Base-by-base conservation (phyloP, 2,113 vertebrate species). In the Silurus asotus region DNA sequence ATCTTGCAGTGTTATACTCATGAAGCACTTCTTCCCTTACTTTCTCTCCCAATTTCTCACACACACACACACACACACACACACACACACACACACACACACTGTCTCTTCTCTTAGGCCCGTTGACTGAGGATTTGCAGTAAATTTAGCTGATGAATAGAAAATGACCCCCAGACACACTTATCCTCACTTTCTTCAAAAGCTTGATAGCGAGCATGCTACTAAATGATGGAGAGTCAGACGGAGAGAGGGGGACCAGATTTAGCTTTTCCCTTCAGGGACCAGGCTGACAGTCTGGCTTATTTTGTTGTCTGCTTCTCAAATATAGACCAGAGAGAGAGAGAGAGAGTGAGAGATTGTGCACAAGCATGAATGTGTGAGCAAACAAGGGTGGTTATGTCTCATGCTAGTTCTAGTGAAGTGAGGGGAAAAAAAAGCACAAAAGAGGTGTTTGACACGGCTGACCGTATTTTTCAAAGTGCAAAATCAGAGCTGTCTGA, bases 1-100 rank as follows among this genome's bases (percentile, higher is more conserved):
- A 90, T 92, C 91, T 93, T 92, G 89, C 88, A 80, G 67, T 92
- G 91, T 91, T 89, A 82, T 88, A 82, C 91, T 91, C 91, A 49
- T 45, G 89, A 89, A 75, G 23, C 75, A 85, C 19, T 86, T 86
- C 83, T 87, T 87, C 84, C 69, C 7, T 49, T 64, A 23, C 53
- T 28, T 79, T 88, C 51, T 58, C 8, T 84, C 72, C 25, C 28
- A 37, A 37, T 37, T 37, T 2, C 37, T 2, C 37, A 3, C 37
- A 37, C 37, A 37, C 37, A 37, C 37, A 37, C 37, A 37, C 37
- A 37, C 37, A 37, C 37, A 37, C 37, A 37, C 37, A 37, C 37
- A 37, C 37, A 37, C 37, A 37, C 37, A 37, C 37, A 37, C 37
- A 37, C 37, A 28, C 56, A 59, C n/a, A 28, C 9, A 75, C 81